Conservation (phyloP, 2,113 vertebrate species). For the Mungos mungo region DNA sequence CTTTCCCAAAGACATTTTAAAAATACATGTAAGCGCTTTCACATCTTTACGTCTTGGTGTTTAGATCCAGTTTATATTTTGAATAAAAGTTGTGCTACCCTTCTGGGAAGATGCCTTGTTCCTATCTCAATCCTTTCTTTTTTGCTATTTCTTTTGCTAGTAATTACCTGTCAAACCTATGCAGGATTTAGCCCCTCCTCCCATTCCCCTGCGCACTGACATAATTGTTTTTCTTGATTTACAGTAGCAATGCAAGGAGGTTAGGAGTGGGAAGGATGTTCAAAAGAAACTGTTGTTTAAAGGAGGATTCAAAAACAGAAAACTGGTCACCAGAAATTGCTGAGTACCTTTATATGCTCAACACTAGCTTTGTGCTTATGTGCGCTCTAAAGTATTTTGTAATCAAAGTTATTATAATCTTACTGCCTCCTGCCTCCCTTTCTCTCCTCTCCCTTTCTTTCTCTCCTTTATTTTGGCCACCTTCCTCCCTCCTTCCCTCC, state of each 20-base stretch:
- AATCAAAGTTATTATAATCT: background rate
- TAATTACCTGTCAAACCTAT: background rate
- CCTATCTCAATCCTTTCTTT: background rate
- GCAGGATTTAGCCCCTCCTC: background rate
- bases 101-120: background rate
- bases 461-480: background rate
- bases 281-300: background rate
- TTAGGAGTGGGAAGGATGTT: background rate
- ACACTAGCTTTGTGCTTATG: background rate
- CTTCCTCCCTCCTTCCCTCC: background rate
- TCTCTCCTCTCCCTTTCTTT: background rate
- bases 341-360: background rate
- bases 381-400: background rate
- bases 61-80: conserved; percentile 25
- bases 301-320: background rate
- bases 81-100: background rate
- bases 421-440: background rate
- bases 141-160: background rate
- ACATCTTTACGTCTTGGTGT: background rate
- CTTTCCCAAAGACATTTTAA: background rate
- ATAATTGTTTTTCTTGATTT: background rate
- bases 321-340: background rate
- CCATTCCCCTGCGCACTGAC: background rate
- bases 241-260: background rate
- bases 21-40: background rate